These are phyloP conservation scores for Rhimphoctona megacephalus DNA, from an alignment of 2,888 invertebrate genomes.

Conservation along the genomic window DNA sequence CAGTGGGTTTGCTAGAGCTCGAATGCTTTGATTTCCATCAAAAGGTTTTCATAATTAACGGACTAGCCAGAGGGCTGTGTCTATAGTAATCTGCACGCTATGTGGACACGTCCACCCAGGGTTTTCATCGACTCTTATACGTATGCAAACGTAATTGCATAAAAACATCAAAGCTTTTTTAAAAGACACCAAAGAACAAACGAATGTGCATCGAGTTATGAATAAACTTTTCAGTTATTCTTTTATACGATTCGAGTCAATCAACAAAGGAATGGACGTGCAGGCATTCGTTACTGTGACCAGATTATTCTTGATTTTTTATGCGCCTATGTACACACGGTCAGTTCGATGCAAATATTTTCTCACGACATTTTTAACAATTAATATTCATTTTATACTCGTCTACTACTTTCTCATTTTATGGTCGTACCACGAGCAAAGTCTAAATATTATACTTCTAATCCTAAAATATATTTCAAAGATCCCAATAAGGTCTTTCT, in stretches of 20 bases:
- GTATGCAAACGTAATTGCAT: background rate
- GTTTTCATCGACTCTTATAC: background rate
- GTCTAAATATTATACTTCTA: too few species aligned
- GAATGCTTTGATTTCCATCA: slow-evolving; percentile 13
- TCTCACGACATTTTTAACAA: background rate
- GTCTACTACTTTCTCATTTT: too few species aligned
- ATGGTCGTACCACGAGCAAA: too few species aligned
- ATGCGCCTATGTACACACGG: background rate
- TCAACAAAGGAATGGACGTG: background rate
- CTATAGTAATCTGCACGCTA: background rate
- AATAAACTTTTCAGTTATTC: slow-evolving; percentile 14
- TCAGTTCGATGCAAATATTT: background rate
- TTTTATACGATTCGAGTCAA: background rate
- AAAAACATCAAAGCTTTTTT: slow-evolving; percentile 14
- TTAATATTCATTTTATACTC: background rate
- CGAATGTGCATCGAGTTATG: slow-evolving; percentile 3
- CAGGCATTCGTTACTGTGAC: background rate
- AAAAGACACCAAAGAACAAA: slow-evolving; percentile 1
- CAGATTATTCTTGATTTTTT: background rate
- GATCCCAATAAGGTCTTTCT: too few species aligned
- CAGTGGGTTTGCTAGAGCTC: background rate
- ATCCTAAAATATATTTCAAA: too few species aligned
- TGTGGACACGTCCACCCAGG: slow-evolving; percentile 5
- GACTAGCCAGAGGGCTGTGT: background rate
- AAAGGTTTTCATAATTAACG: slow-evolving; percentile 20